A percentile compares a stretch with the other conserved stretches of the same genome.
Conservation (phyloP, 2,888 invertebrate species). For the Diarsia brunnea region DNA sequence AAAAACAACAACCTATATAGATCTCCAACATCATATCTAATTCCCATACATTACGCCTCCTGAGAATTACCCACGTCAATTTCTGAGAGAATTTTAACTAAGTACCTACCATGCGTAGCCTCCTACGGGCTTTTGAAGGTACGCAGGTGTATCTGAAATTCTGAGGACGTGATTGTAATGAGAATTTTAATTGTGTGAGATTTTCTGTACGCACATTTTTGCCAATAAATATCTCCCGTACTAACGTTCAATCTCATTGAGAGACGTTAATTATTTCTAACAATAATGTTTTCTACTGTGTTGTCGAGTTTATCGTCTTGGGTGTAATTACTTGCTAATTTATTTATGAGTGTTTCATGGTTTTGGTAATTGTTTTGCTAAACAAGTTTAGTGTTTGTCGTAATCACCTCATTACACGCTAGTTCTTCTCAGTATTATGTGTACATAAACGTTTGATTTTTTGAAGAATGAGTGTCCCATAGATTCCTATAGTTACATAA, state of each 20-base stretch:
- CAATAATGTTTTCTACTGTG: background rate
- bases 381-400: background rate
- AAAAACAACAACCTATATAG: background rate
- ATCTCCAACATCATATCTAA: conserved; percentile 19
- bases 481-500: no score
- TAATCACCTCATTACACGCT: background rate
- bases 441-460: no score
- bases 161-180: conserved; percentile 26
- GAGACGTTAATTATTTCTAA: background rate
- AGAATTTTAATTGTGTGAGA: conserved; percentile 3
- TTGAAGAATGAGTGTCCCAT: no score
- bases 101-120: background rate
- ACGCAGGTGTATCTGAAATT: conserved; percentile 19
- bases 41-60: conserved; percentile 18
- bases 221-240: background rate
- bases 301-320: background rate
- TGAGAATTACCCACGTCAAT: conserved; percentile 40
- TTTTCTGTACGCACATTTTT: background rate
- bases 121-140: background rate
- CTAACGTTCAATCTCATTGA: background rate
- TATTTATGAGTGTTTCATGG: background rate
- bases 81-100: conserved; percentile 35
- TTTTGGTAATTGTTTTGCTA: background rate
- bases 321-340: background rate
- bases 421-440: background rate